Evolutionary conservation across 2,888 invertebrate species (phyloP), one percentile per base, ranked within the genome.

Genomic region (Harmothoe impar): DNA sequence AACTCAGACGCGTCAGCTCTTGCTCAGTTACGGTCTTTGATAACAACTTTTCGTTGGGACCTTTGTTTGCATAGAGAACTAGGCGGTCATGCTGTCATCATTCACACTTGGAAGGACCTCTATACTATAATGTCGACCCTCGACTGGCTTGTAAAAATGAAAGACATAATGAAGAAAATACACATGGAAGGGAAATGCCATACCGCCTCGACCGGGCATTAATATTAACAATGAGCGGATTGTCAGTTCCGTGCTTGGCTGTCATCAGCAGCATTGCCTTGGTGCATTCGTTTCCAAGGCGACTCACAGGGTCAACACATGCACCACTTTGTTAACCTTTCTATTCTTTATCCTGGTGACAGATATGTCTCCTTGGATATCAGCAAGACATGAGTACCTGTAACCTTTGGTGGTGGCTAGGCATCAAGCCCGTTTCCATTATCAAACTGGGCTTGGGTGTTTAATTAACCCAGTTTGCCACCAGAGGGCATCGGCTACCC

Each of bases 261-360:
- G 56, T 54, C 86, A 29, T 31, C 29, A 25, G 54, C 29, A 54
- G 25, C 25, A 86, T 33, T 31, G 56, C 86, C 56, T 86, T 52
- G 86, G 86, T 86, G 86, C 86, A 86, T 54, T 86, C 86, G 52
- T 86, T 86, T 86, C 56, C 52, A 1, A 31, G 86, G 86, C 25
- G 33, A 81, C 81, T 43, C 81, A 25, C 25, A 77, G 25, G 77
- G 77, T 31, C 77, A 77, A 15, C 29, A 31, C 77, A 20, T 62
- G 78, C 78, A 78, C 31, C 78, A 78, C 25, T 25, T 78, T 78
- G 20, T 78, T 35, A 43, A 10, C 5, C 12, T 23, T 84, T 10
- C 33, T 77, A 20, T 77, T 77, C 77, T 77, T 62, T 62, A 23
- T 62, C 62, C 62, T 7, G 10, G 43, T 3, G 43, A 10, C 43